Percentiles rank a stretch among this genome's conserved stretches.
These are phyloP conservation scores for Ptiloglossa arizonensis DNA, from an alignment of 1,140 invertebrate genomes.

Conservation along the genomic window DNA sequence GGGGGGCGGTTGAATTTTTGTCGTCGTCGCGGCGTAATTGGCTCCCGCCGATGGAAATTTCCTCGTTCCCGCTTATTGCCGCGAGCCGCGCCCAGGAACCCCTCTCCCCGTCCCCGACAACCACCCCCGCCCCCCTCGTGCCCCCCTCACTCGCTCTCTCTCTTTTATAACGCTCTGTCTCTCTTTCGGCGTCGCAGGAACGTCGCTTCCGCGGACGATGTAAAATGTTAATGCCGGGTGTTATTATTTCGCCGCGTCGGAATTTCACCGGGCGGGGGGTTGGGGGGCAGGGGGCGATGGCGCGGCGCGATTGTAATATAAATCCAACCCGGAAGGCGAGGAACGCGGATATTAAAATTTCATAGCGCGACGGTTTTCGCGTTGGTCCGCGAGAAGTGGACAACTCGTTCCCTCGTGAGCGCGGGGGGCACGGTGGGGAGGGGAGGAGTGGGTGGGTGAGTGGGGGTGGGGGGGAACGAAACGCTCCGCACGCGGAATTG, in stretches of 20 bases:
- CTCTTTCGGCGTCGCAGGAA: too few species aligned
- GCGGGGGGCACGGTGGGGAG: too few species aligned
- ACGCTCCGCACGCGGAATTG: slow-evolving; percentile 39
- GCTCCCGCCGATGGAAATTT: slow-evolving; percentile 48
- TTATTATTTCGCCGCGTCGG: slow-evolving; percentile 30
- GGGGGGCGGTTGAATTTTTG: slow-evolving; percentile 43
- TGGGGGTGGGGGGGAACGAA: too few species aligned
- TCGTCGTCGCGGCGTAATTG: slow-evolving; percentile 44
- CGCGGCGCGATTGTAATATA: slow-evolving; percentile 28
- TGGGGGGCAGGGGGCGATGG: neutral
- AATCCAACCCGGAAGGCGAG: slow-evolving; percentile 35
- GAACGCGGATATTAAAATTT: slow-evolving; percentile 52
- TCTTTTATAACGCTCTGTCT: too few species aligned
- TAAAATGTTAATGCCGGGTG: slow-evolving; percentile 40
- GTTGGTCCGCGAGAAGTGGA: slow-evolving; percentile 14
- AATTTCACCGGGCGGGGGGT: slow-evolving; percentile 20
- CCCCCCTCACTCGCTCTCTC: too few species aligned
- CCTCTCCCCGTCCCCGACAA: too few species aligned
- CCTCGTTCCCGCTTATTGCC: slow-evolving; percentile 8
- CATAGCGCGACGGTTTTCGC: slow-evolving; percentile 31
- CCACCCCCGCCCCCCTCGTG: neutral
- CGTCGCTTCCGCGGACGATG: neutral
- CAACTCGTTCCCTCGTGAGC: too few species aligned
- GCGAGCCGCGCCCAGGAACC: too few species aligned
- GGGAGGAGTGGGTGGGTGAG: too few species aligned